Conservation (phyloP, 2,888 invertebrate genomes). For the Drosophila demipolita region DNA sequence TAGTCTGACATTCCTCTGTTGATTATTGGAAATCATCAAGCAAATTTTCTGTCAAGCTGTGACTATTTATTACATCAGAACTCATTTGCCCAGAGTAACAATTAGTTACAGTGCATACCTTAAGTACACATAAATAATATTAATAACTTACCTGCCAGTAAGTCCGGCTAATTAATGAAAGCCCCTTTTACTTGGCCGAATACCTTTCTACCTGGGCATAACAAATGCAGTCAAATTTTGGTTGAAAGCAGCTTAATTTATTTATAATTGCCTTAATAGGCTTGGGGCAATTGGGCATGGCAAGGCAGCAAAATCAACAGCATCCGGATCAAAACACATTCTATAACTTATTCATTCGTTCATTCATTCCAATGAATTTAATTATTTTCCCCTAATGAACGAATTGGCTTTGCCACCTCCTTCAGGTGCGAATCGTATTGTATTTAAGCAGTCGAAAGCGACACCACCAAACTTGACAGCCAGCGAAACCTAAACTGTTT, state of each 20-base stretch:
- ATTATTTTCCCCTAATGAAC: conserved; percentile 71
- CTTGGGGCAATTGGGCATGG: conserved; percentile 41
- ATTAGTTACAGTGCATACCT: conserved; percentile 49
- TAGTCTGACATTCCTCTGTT: background rate
- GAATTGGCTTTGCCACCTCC: conserved; percentile 33
- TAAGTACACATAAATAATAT: conserved; percentile 67
- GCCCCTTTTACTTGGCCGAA: conserved; percentile 9
- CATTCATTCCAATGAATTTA: conserved; percentile 68
- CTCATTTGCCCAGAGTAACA: conserved; percentile 50
- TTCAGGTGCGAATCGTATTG: conserved; percentile 50
- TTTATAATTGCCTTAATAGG: conserved; percentile 76
- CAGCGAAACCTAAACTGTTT: conserved; percentile 6
- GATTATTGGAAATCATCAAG: background rate
- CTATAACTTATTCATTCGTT: conserved; percentile 30
- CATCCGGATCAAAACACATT: conserved; percentile 29
- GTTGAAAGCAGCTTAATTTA: conserved; percentile 69
- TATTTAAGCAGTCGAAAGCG: conserved; percentile 47
- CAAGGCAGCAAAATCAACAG: conserved; percentile 10
- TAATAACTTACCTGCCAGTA: conserved; percentile 60
- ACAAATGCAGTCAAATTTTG: conserved; percentile 45
- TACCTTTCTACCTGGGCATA: conserved; percentile 31
- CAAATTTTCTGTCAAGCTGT: conserved; percentile 5
- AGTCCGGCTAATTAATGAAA: conserved; percentile 41
- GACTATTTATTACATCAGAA: conserved; percentile 43
- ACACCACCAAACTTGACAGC: conserved; percentile 20